A percentile compares a stretch with the other conserved stretches of the same genome.
phyloP scores from a whole-genome alignment of 2,113 vertebrate species.

The Isichthys henryi region DNA sequence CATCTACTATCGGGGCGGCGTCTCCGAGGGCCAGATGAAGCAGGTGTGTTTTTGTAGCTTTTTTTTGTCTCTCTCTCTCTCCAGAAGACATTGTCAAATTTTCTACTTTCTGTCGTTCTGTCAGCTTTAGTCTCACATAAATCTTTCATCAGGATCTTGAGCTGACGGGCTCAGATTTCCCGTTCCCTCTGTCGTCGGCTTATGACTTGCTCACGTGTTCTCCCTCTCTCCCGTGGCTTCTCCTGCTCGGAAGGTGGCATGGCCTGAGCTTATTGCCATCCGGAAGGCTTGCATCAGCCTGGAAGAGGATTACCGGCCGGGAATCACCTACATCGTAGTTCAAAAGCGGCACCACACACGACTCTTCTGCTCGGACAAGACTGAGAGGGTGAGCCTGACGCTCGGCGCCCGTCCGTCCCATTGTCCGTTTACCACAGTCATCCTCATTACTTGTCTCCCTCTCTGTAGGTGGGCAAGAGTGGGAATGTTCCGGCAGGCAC shows the following conservation, averaged over 20 bases:
- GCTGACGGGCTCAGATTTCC: not conserved
- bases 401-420: not conserved
- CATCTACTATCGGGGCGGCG: slow-evolving; percentile 95
- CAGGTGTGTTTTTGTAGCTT: slow-evolving; percentile 63
- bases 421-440: not conserved
- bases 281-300: slow-evolving; percentile 97
- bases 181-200: not conserved
- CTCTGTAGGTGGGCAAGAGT: slow-evolving; percentile 89
- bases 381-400: slow-evolving; percentile 77
- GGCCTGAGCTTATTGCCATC: slow-evolving; percentile 97
- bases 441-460: slow-evolving; percentile 5
- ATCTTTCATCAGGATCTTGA: not conserved
- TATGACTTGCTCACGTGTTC: not conserved
- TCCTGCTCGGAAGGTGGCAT: slow-evolving; percentile 72
- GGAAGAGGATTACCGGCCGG: slow-evolving; percentile 95
- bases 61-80: not conserved
- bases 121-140: not conserved
- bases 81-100: too few species aligned
- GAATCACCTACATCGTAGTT: slow-evolving; percentile 98
- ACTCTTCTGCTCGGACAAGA: slow-evolving; percentile 96
- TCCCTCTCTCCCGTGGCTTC: not conserved
- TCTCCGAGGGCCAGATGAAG: slow-evolving; percentile 97
- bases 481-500: slow-evolving; percentile 98
- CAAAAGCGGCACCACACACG: slow-evolving; percentile 97
- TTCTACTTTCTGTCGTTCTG: not conserved